Percentiles rank a stretch among this genome's conserved stretches.
Conservation (phyloP, 2,797 vertebrate genomes). For the Tapera naevia region DNA sequence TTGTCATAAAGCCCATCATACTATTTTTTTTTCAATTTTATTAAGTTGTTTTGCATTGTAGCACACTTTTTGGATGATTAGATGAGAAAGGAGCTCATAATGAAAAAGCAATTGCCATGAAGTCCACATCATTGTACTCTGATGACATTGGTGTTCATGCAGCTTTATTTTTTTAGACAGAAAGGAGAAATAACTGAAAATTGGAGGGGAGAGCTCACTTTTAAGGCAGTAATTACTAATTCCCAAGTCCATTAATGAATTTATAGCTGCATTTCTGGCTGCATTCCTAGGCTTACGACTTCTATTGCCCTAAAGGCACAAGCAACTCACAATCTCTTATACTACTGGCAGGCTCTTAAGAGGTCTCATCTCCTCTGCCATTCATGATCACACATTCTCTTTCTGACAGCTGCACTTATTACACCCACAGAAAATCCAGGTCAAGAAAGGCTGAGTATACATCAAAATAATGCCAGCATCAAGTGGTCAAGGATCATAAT, state of each 20-base stretch:
- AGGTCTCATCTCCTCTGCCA: neutral
- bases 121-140: neutral
- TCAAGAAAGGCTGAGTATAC: conserved; percentile 15
- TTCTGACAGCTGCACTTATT: conserved; percentile 9
- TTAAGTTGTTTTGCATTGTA: neutral
- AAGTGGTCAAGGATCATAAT: neutral
- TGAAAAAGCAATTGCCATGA: neutral
- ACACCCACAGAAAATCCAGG: neutral
- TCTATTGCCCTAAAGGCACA: neutral
- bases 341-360: neutral
- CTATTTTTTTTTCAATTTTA: neutral
- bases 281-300: neutral
- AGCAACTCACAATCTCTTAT: neutral
- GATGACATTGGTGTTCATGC: neutral
- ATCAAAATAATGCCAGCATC: neutral
- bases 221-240: neutral
- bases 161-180: neutral
- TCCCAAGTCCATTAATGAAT: neutral
- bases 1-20: accelerated
- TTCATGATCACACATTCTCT: neutral
- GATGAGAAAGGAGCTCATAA: neutral
- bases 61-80: neutral
- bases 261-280: neutral
- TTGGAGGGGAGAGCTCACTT: neutral
- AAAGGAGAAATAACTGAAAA: neutral